phyloP scores from a whole-genome alignment of 2,888 invertebrate species.

The Azorinus chamasolen region DNA sequence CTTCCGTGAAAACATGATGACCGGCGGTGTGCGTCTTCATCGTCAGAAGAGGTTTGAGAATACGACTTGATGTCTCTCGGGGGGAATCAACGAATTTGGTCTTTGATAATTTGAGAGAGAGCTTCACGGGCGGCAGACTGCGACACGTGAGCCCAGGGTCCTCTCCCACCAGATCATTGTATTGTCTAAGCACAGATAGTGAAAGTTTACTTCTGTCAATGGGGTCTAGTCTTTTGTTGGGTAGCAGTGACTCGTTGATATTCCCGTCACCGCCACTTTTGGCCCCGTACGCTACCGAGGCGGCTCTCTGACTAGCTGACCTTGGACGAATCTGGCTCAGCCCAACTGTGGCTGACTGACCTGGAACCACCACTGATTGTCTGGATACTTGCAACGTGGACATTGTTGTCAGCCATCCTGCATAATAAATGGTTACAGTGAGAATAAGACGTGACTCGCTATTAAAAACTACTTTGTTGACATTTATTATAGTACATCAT shows the following conservation, averaged over 20 bases:
- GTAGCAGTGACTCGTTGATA: too few species aligned
- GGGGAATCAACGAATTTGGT: conserved; percentile 54
- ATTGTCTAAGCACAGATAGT: conserved; percentile 52
- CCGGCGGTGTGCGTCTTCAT: conserved; percentile 52
- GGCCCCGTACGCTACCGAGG: neutral
- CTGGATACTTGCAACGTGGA: conserved; percentile 10
- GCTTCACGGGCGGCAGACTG: conserved; percentile 65
- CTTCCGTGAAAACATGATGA: conserved; percentile 71
- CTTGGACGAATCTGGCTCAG: neutral
- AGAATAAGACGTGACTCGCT: too few species aligned
- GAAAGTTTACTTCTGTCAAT: too few species aligned
- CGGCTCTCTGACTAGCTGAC: neutral
- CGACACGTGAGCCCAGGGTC: conserved; percentile 60
- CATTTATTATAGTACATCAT: too few species aligned
- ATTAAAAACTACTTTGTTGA: too few species aligned
- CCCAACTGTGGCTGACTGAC: neutral
- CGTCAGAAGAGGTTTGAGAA: conserved; percentile 48
- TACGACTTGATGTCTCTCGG: conserved; percentile 28
- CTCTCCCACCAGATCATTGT: conserved; percentile 61
- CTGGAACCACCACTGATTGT: conserved; percentile 3
- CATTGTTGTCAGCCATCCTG: neutral
- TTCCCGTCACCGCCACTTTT: too few species aligned
- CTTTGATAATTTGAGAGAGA: conserved; percentile 46
- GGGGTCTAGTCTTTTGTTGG: too few species aligned
- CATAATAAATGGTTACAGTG: too few species aligned